Evolutionary conservation across 2,797 vertebrate genomes (phyloP).

Genomic region (Phrynocephalus forsythii): DNA sequence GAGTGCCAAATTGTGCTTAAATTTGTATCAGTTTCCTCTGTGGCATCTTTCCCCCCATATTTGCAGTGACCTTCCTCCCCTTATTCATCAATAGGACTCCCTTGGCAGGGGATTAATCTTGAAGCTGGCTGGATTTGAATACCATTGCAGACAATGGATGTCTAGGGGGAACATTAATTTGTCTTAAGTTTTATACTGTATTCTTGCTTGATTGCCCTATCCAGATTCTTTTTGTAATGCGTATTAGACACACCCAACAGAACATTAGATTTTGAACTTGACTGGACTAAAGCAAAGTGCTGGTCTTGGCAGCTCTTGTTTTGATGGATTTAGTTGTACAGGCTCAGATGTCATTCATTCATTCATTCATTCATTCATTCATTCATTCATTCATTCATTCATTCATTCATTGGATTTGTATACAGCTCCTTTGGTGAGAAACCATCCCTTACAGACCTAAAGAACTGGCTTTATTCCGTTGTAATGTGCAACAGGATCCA

Average conservation of each 20-base stretch:
- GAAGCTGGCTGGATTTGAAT: not conserved
- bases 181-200: not conserved
- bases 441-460: not conserved
- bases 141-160: not conserved
- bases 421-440: no score
- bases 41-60: not conserved
- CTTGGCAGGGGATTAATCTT: not conserved
- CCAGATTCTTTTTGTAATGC: not conserved
- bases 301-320: not conserved
- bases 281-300: not conserved
- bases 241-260: not conserved
- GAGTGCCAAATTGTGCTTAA: not conserved
- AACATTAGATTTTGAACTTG: not conserved
- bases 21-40: not conserved
- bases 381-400: no score
- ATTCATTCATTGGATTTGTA: no score
- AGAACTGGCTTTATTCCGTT: slow-evolving; percentile 14
- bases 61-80: not conserved
- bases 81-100: not conserved
- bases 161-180: not conserved
- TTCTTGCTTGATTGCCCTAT: not conserved
- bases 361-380: no score
- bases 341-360: not conserved
- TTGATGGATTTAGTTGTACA: not conserved
- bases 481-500: not conserved